Base-by-base conservation (phyloP, 2,113 vertebrate genomes). In the Hippoglossus stenolepis region DNA sequence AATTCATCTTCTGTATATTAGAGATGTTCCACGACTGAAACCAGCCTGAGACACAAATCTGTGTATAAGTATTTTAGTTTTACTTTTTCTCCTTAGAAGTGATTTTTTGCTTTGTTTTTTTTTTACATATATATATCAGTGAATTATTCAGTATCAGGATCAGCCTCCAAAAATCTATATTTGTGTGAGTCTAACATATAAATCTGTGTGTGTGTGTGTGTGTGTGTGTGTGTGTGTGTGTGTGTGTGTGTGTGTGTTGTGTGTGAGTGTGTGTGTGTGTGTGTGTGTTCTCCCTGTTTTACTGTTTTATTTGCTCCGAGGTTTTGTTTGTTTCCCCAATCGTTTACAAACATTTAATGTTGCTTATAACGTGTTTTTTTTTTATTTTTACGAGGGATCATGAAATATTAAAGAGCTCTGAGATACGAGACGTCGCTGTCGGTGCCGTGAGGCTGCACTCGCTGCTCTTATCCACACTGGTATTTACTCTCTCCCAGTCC, bases 351-450 rank as follows among this genome's bases (percentile, higher is more conserved):
- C 74, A 79, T 74, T 80, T 72, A 59, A 72, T 68, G 18, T 26
- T 18, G 59, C 70, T 72, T 28, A 28, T 28, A 65, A 61, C 75
- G 23, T 51, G 58, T 79, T 82, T 73, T 49, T 18, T 49, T 5
- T 49, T 47, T 15, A 15, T 49, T 49, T 8, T 26, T 21, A 49
- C 23, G n/a, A 75, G 49, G 58, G 69, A 18, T 5, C 75, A 87
- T 89, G 0, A 83, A 91, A 87, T 83, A 85, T 90, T 86, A 69
- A 90, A 78, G 65, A 45, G 26, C 64, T 62, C 65, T 18, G 6
- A 83, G 86, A 75, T 75, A 43, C 73, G 69, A 51, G 68, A 45
- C 43, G 68, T 49, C n/a, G n/a, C 14, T 17, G 70, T 76, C n/a
- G 70, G 40, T 51, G 76, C 71, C 8, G n/a, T 24, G 66, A 86